Evolutionary conservation across 2,888 invertebrate species (phyloP).

Genomic region (Tetranychus truncatus): DNA sequence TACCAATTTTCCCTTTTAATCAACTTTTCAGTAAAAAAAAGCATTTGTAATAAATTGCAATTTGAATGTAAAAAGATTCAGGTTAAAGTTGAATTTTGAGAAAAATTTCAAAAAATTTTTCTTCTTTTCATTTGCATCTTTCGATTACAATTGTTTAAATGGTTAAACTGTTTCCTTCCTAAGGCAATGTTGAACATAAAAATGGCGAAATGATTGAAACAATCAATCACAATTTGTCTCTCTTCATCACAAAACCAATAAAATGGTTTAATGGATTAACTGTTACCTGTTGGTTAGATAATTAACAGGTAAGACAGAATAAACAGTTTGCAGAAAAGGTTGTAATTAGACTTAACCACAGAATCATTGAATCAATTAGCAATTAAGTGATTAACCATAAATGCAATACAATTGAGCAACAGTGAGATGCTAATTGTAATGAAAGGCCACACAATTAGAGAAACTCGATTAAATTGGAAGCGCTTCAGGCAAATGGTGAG

Average conservation of each 20-base stretch:
- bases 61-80: too few relatives aligned
- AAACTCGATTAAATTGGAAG: background rate
- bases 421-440: background rate
- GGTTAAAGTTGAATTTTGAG: too few relatives aligned
- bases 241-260: background rate
- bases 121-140: too few relatives aligned
- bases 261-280: background rate
- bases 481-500: background rate
- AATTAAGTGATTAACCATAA: background rate
- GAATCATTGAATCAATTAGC: background rate
- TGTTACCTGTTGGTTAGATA: constrained; percentile 1
- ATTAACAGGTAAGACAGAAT: background rate
- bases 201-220: background rate
- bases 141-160: too few relatives aligned
- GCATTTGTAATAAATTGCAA: too few relatives aligned
- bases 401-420: background rate
- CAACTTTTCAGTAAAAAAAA: too few relatives aligned
- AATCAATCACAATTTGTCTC: background rate
- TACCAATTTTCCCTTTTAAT: too few relatives aligned
- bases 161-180: too few relatives aligned
- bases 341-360: background rate
- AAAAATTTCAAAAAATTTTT: too few relatives aligned
- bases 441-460: background rate
- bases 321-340: background rate
- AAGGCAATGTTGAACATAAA: too few relatives aligned